Base-by-base conservation (phyloP, 1,140 invertebrate genomes). In the Zaprionus ornatus region DNA sequence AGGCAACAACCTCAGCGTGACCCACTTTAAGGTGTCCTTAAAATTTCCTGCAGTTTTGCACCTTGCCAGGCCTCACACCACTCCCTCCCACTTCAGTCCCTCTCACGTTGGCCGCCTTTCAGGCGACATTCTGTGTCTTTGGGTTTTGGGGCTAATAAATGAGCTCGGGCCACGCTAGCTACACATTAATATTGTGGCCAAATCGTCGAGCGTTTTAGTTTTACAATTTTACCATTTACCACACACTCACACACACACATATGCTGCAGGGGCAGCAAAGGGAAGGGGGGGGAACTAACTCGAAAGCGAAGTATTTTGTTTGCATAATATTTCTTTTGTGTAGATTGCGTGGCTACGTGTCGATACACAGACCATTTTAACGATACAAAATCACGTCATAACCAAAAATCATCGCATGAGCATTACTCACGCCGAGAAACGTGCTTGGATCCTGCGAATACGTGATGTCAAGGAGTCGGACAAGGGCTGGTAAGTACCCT, bases 311-410 rank as follows among this genome's bases (percentile, higher is more conserved):
- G 37, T 59, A 61, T 69, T 74, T 74, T 40, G 23, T 45, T 69
- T 65, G 19, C 48, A 65, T 40, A 57, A 69, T 76, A 76, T 56
- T 65, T 52, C 93, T 27, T 60, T 66, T 52, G 40, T 70, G 40
- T 40, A 98, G 97, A 97, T 98, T 74, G 98, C 97, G 65, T 98
- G 97, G 97, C 93, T 98, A 62, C 94, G 97, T 71, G 97, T 98
- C 64, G 97, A 98, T 93, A 98, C 97, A 54, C 97, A 98, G 93
- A 98, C 98, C 3, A 98, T 98, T 77, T 93, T 98, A 62, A 98
- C 97, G 35, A 98, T 98, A 91, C 97, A 98, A 91, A 96, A 94
- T 91, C 96, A 97, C 93, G 96, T 97, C 72, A 98, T 98, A 91
- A 98, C 97, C 40, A 96, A 97, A 90, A 98, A 98, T 93, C 95